Evolutionary conservation across 2,113 vertebrate species (phyloP), one percentile per base, ranked within the genome.

Genomic region (Mirza zaza): DNA sequence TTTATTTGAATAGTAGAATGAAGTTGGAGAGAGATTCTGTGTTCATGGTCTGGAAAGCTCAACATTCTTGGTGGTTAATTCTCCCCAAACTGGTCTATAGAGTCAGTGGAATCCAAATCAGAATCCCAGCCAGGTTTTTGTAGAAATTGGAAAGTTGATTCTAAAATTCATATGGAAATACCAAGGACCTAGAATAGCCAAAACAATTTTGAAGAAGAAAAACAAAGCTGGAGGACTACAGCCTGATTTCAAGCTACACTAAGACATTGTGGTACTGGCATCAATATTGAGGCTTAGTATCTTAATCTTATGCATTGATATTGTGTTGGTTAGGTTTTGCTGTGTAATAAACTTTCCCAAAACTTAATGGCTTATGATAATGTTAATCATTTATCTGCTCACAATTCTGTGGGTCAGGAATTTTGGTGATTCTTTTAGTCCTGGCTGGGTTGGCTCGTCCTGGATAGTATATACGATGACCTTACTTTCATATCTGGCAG

Each of bases 51-150:
- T 25, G 0, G 18, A 87, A 65, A 36, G 80, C 45, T 87, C 7
- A 17, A 3, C 93, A 70, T n/a, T 88, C 71, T 36, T 61, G 39
- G 18, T 52, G 73, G 8, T n/a, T 76, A 77, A 70, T 71, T 94
- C 52, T 92, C 17, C 52, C 39, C n/a, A 95, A 75, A 71, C 29
- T 76, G 36, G 25, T 57, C 84, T 57, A 5, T 76, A 71, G 36
- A 76, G 68, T 84, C 36, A 76, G 0, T 61, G 32, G 91, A 84
- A 83, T 91, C 25, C 42, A 39, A 91, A 0, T 82, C 52, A 93
- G 57, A 95, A 73, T 91, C 13, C n/a, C 29, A 76, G 45, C 15
- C 61, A 92, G 20, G 39, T 59, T 95, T 65, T 97, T 96, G 8
- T 76, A 73, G 70, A 87, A 63, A 65, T 92, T 87, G 73, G 67